These are phyloP conservation scores for Dasypogon diadema DNA, from an alignment of 2,888 invertebrate species.

Conservation along the genomic window DNA sequence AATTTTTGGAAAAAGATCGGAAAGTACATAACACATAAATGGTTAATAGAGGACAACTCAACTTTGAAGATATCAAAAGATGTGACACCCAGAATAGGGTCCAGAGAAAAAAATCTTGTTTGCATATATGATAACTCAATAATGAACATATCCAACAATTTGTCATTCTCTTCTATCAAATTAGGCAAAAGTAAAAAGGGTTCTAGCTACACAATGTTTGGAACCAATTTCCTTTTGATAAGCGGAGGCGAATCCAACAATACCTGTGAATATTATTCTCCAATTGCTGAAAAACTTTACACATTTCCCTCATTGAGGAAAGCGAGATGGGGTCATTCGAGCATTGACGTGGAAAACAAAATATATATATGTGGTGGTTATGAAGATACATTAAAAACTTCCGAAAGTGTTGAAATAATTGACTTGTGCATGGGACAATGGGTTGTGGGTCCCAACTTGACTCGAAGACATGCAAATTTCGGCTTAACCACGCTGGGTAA, in stretches of 20 bases:
- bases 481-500: neutral
- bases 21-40: neutral
- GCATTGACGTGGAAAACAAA: neutral
- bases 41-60: neutral
- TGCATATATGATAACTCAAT: neutral
- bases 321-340: neutral
- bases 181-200: neutral
- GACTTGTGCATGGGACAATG: neutral
- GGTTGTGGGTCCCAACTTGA: neutral
- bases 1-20: neutral
- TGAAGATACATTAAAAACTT: neutral
- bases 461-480: neutral
- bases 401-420: neutral
- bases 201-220: neutral
- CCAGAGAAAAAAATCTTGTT: neutral
- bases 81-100: neutral
- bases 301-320: neutral
- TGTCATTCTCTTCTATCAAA: neutral
- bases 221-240: neutral
- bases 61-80: neutral
- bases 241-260: neutral
- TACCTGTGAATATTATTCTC: neutral
- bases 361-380: neutral
- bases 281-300: neutral
- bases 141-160: neutral